Evolutionary conservation across 53 echinoderm and acorn worm genomes (phyloP), one percentile per base, ranked within the genome.

Genomic region (Henricia sp.): DNA sequence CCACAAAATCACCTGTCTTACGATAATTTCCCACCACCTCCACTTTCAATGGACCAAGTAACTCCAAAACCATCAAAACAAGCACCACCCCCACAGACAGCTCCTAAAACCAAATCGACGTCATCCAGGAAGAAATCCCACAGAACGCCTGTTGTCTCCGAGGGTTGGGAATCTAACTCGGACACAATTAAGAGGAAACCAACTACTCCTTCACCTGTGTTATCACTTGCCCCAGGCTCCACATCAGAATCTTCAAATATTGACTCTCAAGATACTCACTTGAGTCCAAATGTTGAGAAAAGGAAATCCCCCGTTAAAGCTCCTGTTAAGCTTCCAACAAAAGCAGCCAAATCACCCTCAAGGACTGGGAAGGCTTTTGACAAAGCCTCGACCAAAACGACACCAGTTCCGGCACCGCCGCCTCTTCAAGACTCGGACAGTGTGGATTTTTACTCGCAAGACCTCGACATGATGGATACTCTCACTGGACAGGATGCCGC

Each of bases 371-470:
- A 80, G 64, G 48, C 48, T 50, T 50, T 54, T 11, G 48, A 66
- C 58, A 83, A 50, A 59, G 82, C 77, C 36, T 70, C 84, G 2
- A 67, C 83, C 1, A 82, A 77, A 38, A 90, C 82, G 55, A 90
- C 72, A 64, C 41, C 83, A 0, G 52, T 91, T 37, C 66, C 78
- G 35, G 50, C 89, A 13, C 77, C 86, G 8, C 85, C 50, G 23
- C 80, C 80, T 29, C 63, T 80, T 11, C 85, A 93, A 10, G 90
- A 89, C 67, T 65, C 85, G 33, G 78, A 85, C 30, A 92, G 91
- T 74, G 88, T 93, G 0, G 96, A 96, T 62, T 87, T 96, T 36
- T 93, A 90, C 88, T 96, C 93, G 6, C 86, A 86, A 50, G 91
- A 96, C 52, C 84, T 96, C 32, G 96, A 96, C 23, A 82, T 71